Evolutionary conservation across 2,113 vertebrate species (phyloP).

Genomic region (Paratilapia polleni): DNA sequence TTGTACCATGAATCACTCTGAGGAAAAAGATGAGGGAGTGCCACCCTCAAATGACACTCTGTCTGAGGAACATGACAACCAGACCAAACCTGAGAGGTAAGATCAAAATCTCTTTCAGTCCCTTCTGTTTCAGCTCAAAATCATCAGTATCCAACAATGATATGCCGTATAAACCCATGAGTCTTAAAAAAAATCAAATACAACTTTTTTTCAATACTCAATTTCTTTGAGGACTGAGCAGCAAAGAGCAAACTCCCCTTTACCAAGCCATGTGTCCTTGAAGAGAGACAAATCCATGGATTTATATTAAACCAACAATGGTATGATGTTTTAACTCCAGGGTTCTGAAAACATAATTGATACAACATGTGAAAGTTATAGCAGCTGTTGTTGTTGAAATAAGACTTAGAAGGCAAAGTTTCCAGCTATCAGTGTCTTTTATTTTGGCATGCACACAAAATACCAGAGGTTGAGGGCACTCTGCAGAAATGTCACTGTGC

Average conservation of each 20-base stretch:
- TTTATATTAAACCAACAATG: background rate
- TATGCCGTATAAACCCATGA: too few species aligned
- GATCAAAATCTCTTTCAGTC: background rate
- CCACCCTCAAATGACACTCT: background rate
- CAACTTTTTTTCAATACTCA: accelerated
- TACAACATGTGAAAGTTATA: too few species aligned
- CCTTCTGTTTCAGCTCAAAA: background rate
- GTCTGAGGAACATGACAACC: background rate
- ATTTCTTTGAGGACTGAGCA: background rate
- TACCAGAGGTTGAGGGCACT: too few species aligned
- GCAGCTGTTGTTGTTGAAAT: too few species aligned
- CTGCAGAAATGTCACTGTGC: too few species aligned
- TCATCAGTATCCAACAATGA: too few species aligned
- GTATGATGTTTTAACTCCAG: too few species aligned
- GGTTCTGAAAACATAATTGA: too few species aligned
- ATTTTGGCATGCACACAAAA: too few species aligned
- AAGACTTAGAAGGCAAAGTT: too few species aligned
- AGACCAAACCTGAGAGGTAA: background rate
- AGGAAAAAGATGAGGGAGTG: background rate
- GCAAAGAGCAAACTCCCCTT: background rate
- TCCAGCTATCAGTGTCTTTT: too few species aligned
- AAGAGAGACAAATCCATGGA: background rate
- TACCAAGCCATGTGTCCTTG: background rate
- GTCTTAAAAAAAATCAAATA: too few species aligned
- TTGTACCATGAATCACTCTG: background rate